phyloP scores from a whole-genome alignment of 2,797 vertebrate species.

The Adelosebastes latens region DNA sequence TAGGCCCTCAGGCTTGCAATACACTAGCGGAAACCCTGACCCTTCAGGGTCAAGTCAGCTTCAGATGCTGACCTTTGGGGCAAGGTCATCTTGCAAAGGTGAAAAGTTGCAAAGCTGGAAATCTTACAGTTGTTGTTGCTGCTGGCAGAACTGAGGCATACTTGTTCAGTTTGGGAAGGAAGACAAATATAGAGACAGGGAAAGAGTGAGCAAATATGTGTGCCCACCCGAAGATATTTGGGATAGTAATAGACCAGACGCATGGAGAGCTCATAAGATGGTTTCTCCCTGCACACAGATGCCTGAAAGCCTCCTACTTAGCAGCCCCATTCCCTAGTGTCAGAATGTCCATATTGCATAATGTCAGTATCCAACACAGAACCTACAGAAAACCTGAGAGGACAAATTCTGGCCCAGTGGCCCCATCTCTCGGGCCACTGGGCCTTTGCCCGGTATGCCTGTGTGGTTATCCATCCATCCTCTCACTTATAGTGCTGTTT shows the following conservation, averaged over 20 bases:
- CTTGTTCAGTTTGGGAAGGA: background rate
- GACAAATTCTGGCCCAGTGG: background rate
- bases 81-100: background rate
- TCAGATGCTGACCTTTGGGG: background rate
- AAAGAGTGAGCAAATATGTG: background rate
- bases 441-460: background rate
- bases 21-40: background rate
- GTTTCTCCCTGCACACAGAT: background rate
- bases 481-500: background rate
- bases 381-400: background rate
- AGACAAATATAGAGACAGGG: background rate
- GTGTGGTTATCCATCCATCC: background rate
- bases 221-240: background rate
- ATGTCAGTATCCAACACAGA: background rate
- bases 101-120: background rate
- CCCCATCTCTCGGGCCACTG: background rate
- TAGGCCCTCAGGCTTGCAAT: no score
- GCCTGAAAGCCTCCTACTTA: background rate
- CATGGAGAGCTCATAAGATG: background rate
- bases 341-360: background rate
- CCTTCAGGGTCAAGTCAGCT: background rate
- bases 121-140: background rate
- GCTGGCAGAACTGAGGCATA: background rate
- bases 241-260: background rate
- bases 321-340: background rate